Evolutionary conservation across 64 coral and sea anemone species (phyloP).

Genomic region (Astreopora myriophthalma): DNA sequence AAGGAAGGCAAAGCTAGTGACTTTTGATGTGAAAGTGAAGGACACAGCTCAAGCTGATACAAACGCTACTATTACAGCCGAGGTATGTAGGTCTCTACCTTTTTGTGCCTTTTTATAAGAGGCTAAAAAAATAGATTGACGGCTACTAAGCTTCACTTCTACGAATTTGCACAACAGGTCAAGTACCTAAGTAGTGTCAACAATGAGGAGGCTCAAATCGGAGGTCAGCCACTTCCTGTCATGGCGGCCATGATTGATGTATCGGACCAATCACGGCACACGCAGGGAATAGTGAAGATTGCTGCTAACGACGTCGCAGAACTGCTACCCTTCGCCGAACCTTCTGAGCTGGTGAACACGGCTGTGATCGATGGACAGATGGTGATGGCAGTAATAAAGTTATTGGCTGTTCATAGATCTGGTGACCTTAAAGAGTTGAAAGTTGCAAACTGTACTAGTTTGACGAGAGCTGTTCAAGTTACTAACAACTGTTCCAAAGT

Average conservation of each 20-base stretch:
- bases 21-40: conserved; percentile 44
- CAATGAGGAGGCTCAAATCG: conserved; percentile 65
- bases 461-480: conserved; percentile 52
- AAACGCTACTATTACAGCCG: conserved; percentile 27
- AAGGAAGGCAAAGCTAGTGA: conserved; percentile 48
- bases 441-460: conserved; percentile 44
- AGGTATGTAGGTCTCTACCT: conserved; percentile 28
- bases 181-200: conserved; percentile 61
- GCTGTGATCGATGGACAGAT: conserved; percentile 52
- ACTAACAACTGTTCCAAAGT: conserved; percentile 48
- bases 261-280: conserved; percentile 46
- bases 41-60: conserved; percentile 26
- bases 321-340: conserved; percentile 44
- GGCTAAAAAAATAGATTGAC: too few species aligned
- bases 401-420: conserved; percentile 37
- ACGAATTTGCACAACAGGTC: background rate
- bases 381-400: conserved; percentile 1
- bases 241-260: conserved; percentile 64
- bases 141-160: too few species aligned
- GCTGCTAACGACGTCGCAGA: background rate
- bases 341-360: conserved; percentile 59
- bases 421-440: conserved; percentile 21
- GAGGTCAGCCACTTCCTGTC: conserved; percentile 11
- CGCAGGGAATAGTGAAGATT: conserved; percentile 6
- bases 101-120: too few species aligned